Conservation (phyloP, 2,888 invertebrate species). For the Morpho achilles region DNA sequence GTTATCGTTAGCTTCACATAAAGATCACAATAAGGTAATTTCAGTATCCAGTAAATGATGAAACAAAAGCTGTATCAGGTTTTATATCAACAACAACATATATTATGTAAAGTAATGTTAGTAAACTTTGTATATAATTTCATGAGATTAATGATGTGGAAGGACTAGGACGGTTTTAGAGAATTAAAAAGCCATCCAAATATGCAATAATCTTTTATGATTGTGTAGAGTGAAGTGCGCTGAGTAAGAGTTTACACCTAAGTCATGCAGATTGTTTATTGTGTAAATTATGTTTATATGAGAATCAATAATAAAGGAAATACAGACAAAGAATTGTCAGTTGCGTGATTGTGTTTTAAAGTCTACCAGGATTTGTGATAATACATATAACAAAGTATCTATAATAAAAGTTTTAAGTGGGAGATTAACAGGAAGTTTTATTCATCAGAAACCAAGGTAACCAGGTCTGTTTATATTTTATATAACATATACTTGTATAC, state of each 20-base stretch:
- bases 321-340: constrained; percentile 74
- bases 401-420: constrained; percentile 81
- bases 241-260: constrained; percentile 69
- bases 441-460: constrained; percentile 66
- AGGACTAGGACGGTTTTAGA: constrained; percentile 66
- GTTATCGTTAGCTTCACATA: constrained; percentile 46
- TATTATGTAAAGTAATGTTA: constrained; percentile 74
- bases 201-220: constrained; percentile 74
- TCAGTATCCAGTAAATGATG: constrained; percentile 48
- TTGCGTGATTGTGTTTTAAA: constrained; percentile 84
- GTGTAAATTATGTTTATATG: constrained; percentile 79
- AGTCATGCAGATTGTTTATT: constrained; percentile 75
- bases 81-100: constrained; percentile 46
- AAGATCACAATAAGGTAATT: constrained; percentile 54
- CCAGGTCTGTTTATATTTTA: constrained; percentile 34
- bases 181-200: constrained; percentile 73
- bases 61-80: constrained; percentile 42
- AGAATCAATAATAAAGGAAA: constrained; percentile 74
- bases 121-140: constrained; percentile 78
- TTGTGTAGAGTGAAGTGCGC: constrained; percentile 72
- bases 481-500: background rate
- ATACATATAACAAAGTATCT: constrained; percentile 84
- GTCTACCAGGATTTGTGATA: constrained; percentile 88
- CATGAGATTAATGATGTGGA: constrained; percentile 71
- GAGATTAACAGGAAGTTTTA: constrained; percentile 77